phyloP scores from a whole-genome alignment of 1,140 invertebrate genomes.

The Doryteuthis pealeii region DNA sequence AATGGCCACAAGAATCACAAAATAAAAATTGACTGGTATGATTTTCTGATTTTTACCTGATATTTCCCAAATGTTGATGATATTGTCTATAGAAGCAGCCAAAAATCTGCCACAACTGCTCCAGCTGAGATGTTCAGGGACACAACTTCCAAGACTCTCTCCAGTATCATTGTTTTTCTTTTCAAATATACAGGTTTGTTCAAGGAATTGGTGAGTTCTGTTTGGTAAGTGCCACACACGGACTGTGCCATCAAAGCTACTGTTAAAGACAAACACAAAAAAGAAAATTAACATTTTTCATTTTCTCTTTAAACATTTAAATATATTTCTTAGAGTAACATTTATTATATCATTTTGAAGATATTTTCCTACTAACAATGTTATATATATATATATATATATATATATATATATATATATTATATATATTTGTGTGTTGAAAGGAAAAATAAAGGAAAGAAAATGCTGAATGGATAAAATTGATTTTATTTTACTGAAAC shows the following conservation, averaged over 20 bases:
- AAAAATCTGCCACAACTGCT: conserved; percentile 64
- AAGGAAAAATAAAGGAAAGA: no score
- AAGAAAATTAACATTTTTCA: neutral
- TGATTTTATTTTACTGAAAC: no score
- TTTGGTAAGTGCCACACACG: conserved; percentile 65
- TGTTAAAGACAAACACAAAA: conserved; percentile 37
- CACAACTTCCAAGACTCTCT: conserved; percentile 64
- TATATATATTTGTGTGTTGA: no score
- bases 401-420: no score
- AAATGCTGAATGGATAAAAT: no score
- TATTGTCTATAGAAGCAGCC: conserved; percentile 65
- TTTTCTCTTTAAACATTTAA: no score
- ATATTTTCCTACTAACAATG: no score
- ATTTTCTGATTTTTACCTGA: conserved; percentile 59
- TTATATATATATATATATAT: no score
- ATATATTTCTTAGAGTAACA: no score
- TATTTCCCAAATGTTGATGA: conserved; percentile 67
- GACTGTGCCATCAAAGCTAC: conserved; percentile 71
- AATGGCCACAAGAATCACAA: no score
- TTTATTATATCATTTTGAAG: no score
- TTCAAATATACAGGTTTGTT: conserved; percentile 68
- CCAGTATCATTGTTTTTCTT: conserved; percentile 62
- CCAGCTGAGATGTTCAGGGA: conserved; percentile 64
- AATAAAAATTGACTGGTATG: no score
- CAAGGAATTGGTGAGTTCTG: conserved; percentile 59